Evolutionary conservation across 2,113 vertebrate genomes (phyloP).

Genomic region (Phaethornis superciliosus): DNA sequence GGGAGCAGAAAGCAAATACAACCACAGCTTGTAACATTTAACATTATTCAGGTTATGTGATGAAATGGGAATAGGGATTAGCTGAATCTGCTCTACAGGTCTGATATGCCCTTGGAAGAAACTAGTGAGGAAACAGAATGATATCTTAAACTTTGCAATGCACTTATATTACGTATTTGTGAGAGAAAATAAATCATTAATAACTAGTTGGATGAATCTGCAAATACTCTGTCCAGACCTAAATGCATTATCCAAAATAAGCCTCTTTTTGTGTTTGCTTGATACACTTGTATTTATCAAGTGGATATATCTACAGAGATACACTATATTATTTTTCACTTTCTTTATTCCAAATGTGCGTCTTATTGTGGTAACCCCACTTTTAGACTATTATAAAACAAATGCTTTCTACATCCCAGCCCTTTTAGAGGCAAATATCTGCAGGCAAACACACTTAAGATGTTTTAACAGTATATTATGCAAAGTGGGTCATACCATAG

Average conservation of each 20-base stretch:
- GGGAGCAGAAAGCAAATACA: background rate
- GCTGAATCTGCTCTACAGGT: background rate
- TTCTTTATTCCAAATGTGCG: background rate
- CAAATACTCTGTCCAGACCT: background rate
- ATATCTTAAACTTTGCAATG: background rate
- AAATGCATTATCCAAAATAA: background rate
- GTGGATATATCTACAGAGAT: background rate
- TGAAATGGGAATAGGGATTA: background rate
- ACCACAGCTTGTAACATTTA: background rate
- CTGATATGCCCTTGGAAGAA: background rate
- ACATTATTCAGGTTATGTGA: background rate
- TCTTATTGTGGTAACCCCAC: background rate
- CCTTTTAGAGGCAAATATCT: background rate
- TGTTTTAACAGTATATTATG: background rate
- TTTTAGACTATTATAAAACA: background rate
- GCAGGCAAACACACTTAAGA: background rate
- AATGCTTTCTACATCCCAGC: background rate
- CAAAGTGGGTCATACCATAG: fast-evolving
- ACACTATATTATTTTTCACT: background rate
- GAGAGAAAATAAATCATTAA: background rate
- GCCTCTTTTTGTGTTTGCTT: background rate
- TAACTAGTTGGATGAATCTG: background rate
- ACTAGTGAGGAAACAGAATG: background rate
- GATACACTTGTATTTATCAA: too few species aligned
- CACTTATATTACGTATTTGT: background rate